Base-by-base conservation (phyloP, 2,113 vertebrate genomes). In the Epinephelus lanceolatus region DNA sequence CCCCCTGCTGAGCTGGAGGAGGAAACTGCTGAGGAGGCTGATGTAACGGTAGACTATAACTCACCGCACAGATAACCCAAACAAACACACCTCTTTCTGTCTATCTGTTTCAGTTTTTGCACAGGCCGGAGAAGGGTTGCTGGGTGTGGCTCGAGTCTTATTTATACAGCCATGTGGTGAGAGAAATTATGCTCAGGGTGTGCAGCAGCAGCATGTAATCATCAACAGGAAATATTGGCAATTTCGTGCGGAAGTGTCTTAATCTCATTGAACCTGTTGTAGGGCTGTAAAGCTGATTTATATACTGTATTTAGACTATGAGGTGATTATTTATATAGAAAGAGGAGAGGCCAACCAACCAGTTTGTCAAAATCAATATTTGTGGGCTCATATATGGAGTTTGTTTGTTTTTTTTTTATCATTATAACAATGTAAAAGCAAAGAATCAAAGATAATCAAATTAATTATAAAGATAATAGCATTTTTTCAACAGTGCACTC, bases 21-120 rank as follows among this genome's bases (percentile, higher is more conserved):
- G 73, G 78, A 84, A 15, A 68, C 76, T 56, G 62, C 80, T 40
- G 88, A 88, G 78, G 88, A 89, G 30, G 72, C 78, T 40, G 83
- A 61, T 40, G 33, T n/a, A 2, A 71, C 18, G 89, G 90, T 91
- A 83, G 23, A 49, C 45, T 42, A 18, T 30, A 12, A 37, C 53
- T 49, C 57, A 63, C 67, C 66, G 9, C 1, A 11, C 45, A 71
- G 13, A 18, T 9, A 21, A 13, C 40, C 19, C 33, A 40, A n/a
- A 78, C 65, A 78, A 11, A 75, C 30, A 37, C 56, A 14, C 51
- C 33, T 71, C 19, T 52, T 3, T 25, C 15, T 68, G 30, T 25
- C 19, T 56, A 2, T 25, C 15, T 68, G 40, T 25, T 5, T 5
- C 6, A 45, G 53, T 51, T 45, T 59, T n/a, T 47, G 19, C 30